Percentiles rank a stretch among this genome's conserved stretches.
Conservation (phyloP, 2,113 vertebrate genomes). For the Oncorhynchus masou region DNA sequence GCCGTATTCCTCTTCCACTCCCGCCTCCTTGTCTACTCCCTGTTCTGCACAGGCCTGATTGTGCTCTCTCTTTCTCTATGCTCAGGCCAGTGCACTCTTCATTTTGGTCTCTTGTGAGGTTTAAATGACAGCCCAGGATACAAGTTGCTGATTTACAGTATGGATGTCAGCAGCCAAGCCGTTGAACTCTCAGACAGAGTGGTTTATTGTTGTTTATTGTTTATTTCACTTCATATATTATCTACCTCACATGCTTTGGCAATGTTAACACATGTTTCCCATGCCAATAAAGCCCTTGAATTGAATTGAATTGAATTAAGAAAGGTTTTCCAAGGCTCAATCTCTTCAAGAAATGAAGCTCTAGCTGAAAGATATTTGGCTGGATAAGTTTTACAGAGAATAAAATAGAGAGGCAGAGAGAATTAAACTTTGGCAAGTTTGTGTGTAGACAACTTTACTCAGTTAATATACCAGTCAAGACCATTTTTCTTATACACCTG, state of each 20-base stretch:
- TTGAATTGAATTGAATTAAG: too few species aligned
- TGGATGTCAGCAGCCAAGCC: background rate
- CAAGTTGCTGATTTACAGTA: conserved; percentile 1
- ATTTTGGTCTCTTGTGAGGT: conserved; percentile 18
- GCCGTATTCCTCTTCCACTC: conserved; percentile 31
- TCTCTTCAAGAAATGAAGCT: background rate
- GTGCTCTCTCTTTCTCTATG: conserved; percentile 18
- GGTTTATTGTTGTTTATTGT: too few species aligned
- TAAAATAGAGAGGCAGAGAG: background rate
- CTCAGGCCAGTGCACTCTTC: background rate
- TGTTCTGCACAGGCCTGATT: conserved; percentile 22
- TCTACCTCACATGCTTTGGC: too few species aligned
- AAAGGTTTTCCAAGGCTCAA: background rate
- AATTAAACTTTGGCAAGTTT: background rate
- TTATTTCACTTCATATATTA: too few species aligned
- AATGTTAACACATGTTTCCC: too few species aligned
- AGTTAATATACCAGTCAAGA: too few species aligned
- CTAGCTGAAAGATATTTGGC: background rate
- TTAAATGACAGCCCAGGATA: conserved; percentile 20
- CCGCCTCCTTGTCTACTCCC: conserved; percentile 2
- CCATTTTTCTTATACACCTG: too few species aligned
- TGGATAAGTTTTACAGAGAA: background rate
- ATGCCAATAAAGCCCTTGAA: too few species aligned
- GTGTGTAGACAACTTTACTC: background rate
- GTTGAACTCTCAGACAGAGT: conserved; percentile 1